phyloP scores from a whole-genome alignment of 2,797 vertebrate genomes.

The Selene dorsalis region DNA sequence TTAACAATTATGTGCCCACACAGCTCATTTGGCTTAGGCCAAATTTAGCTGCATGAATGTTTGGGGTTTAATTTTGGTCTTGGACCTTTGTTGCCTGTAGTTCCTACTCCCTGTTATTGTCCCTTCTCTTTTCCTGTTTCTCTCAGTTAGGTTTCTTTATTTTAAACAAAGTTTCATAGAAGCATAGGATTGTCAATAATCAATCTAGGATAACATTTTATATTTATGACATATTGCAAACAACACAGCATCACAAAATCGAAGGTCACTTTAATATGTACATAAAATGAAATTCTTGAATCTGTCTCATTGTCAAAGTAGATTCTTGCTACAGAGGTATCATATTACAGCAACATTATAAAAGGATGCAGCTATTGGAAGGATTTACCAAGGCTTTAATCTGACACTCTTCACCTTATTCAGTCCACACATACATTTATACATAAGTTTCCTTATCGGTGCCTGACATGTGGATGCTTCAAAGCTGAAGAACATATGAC shows the following conservation, averaged over 20 bases:
- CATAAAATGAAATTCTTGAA: slow-evolving; percentile 19
- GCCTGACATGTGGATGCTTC: slow-evolving; percentile 42
- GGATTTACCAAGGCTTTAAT: slow-evolving; percentile 43
- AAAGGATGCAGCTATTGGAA: slow-evolving; percentile 24
- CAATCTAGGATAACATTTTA: slow-evolving; percentile 1
- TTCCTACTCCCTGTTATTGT: slow-evolving; percentile 24
- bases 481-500: slow-evolving; percentile 42
- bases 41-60: slow-evolving; percentile 33
- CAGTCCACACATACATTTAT: slow-evolving; percentile 40
- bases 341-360: slow-evolving; percentile 18
- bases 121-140: slow-evolving; percentile 14
- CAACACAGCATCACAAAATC: slow-evolving; percentile 9
- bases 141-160: not conserved
- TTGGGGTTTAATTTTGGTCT: slow-evolving; percentile 40
- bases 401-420: slow-evolving; percentile 13
- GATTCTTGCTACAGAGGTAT: slow-evolving; percentile 11
- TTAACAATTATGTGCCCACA: slow-evolving; percentile 16
- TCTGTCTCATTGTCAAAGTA: not conserved
- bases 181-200: not conserved
- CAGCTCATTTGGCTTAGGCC: slow-evolving; percentile 22
- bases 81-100: slow-evolving; percentile 37
- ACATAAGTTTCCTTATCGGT: slow-evolving; percentile 39
- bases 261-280: not conserved
- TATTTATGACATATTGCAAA: slow-evolving; percentile 3
- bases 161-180: not conserved